Evolutionary conservation across 2,888 invertebrate genomes (phyloP), one percentile per base, ranked within the genome.

Genomic region (Norana najaformis): DNA sequence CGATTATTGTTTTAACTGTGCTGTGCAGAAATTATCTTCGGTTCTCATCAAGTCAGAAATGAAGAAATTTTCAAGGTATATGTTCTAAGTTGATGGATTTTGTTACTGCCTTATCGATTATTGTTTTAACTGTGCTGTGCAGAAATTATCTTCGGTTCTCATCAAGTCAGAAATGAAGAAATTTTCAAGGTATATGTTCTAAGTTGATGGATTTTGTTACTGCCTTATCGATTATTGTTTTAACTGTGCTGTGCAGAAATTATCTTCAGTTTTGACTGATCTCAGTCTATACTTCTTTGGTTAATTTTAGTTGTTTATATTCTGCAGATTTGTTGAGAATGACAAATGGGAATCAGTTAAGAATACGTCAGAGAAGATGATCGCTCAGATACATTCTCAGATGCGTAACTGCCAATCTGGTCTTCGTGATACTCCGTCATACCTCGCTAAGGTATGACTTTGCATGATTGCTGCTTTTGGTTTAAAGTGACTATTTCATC

Each of bases 361-460:
- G 89, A 92, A 92, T 5, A 92, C 93, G 37, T 93, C 93, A 8
- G 91, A 93, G 39, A 92, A 93, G 41, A 91, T 94, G 36, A 93
- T 94, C 14, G 93, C 93, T 91, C 94, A 94, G 88, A 93, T 94
- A 35, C 92, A 94, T 11, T 93, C 93, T 37, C 92, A 94, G 41
- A 93, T 94, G 34, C 93, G 94, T 89, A 93, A 94, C 90, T 94
- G 93, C 92, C 93, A 94, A 91, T 91, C 92, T 37, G 92, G 92
- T 88, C 92, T 94, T 2, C 92, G 93, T 34, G 92, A 93, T 69
- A 93, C 93, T 8, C 93, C 94, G 38, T 90, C 92, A 36, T 93
- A 93, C 88, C 93, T 94, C 38, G 89, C 93, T 39, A 93, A 94
- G 93, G 94, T 94, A 91, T n/a, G 69, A 69, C 39, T 39, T 39